These are phyloP conservation scores for Callyntrura guangdongensis DNA, from an alignment of 2,888 invertebrate species.

Conservation along the genomic window DNA sequence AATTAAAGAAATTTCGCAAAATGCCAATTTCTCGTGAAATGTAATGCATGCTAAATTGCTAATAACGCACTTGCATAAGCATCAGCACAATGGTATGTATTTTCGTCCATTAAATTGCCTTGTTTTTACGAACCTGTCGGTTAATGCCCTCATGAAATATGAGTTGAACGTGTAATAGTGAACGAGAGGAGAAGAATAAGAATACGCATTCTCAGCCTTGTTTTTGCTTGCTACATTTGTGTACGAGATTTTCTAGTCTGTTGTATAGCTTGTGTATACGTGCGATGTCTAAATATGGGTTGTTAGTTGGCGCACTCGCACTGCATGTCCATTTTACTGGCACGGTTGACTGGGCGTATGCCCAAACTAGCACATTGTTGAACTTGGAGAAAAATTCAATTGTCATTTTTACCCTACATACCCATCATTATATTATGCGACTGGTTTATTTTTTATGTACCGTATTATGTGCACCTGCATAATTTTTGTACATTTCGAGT, in stretches of 20 bases:
- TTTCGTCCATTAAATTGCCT: background rate
- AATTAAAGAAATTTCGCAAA: background rate
- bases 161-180: background rate
- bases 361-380: background rate
- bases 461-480: background rate
- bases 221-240: no score
- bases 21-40: background rate
- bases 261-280: background rate
- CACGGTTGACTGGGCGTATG: no score
- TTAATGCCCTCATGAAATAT: slow-evolving; percentile 34
- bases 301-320: background rate
- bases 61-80: no score
- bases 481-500: background rate
- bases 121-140: slow-evolving; percentile 15
- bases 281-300: background rate
- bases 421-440: background rate
- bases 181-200: background rate
- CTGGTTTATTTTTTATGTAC: no score
- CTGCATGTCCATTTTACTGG: background rate
- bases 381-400: slow-evolving; percentile 5
- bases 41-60: background rate
- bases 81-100: no score
- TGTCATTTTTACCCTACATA: background rate
- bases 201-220: no score
- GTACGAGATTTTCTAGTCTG: no score